A percentile compares a stretch with the other conserved stretches of the same genome.
These are phyloP conservation scores for Rhamphomyia laevipes DNA, from an alignment of 2,888 invertebrate species.

Conservation along the genomic window DNA sequence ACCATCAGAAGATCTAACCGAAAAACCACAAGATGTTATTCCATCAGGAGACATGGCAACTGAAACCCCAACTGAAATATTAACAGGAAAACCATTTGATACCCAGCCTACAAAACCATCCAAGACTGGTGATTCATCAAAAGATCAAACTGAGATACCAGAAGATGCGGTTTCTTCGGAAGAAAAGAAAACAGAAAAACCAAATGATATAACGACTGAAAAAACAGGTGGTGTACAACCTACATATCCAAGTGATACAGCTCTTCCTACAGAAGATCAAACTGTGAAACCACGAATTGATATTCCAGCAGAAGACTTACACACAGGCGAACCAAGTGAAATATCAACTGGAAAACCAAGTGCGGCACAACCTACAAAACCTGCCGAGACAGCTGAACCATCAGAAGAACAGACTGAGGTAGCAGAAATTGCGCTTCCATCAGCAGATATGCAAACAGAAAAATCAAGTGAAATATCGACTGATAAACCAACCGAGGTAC, in stretches of 20 bases:
- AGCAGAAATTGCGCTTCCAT: slow-evolving; percentile 6
- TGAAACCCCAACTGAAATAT: slow-evolving; percentile 8
- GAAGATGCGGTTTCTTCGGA: neutral
- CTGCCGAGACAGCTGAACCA: slow-evolving; percentile 9
- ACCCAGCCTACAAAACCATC: too few species aligned
- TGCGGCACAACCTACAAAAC: slow-evolving; percentile 10
- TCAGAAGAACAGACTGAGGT: slow-evolving; percentile 12
- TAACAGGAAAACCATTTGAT: too few species aligned
- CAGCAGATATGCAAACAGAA: neutral
- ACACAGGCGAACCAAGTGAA: neutral
- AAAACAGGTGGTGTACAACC: neutral
- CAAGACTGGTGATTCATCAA: neutral
- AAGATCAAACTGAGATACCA: neutral
- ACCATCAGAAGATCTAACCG: too few species aligned
- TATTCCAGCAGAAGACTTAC: neutral
- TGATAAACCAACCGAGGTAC: slow-evolving; percentile 8
- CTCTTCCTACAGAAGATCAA: neutral
- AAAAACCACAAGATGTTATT: too few species aligned
- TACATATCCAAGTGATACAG: neutral
- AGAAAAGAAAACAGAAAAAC: too few species aligned
- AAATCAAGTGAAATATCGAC: neutral
- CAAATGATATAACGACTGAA: too few species aligned
- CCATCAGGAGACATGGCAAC: neutral
- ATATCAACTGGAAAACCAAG: slow-evolving; percentile 6
- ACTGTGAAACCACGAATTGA: slow-evolving; percentile 2